A percentile compares a stretch with the other conserved stretches of the same genome.
Evolutionary conservation across 2,113 vertebrate genomes (phyloP).

Genomic region (Hystrix brachyura): DNA sequence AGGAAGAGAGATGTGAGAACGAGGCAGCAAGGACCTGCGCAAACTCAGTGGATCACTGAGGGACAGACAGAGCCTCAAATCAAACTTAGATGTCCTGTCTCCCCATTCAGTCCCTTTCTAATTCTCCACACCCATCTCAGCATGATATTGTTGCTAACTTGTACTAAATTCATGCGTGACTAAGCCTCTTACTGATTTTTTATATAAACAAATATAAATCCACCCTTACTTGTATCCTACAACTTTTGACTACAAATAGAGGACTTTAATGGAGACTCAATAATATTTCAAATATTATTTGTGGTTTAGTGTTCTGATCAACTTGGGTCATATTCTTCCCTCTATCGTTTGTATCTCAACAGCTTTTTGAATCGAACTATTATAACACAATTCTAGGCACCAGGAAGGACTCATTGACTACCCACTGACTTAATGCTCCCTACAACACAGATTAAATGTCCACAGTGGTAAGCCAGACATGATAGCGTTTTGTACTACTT

Average conservation of each 20-base stretch:
- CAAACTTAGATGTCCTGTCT: neutral
- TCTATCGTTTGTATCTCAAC: neutral
- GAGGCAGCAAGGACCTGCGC: neutral
- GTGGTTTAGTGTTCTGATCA: neutral
- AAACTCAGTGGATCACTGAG: neutral
- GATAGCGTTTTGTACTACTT: neutral
- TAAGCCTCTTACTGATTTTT: neutral
- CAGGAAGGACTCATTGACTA: neutral
- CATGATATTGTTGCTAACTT: neutral
- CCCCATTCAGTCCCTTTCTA: neutral
- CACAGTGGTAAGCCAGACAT: neutral
- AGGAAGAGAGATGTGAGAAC: neutral
- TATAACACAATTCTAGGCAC: neutral
- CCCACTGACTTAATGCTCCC: fast-evolving
- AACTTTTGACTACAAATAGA: conserved; percentile 22
- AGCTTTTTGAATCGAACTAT: neutral
- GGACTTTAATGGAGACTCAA: neutral
- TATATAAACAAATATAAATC: neutral
- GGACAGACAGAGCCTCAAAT: neutral
- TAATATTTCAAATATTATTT: neutral
- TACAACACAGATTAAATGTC: neutral
- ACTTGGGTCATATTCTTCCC: neutral
- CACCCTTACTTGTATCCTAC: neutral
- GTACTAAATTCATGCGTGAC: neutral
- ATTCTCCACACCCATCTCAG: neutral